A percentile compares a stretch with the other conserved stretches of the same genome.
Evolutionary conservation across 2,797 vertebrate genomes (phyloP).

Genomic region (Tokudaia tokunoshimensis): DNA sequence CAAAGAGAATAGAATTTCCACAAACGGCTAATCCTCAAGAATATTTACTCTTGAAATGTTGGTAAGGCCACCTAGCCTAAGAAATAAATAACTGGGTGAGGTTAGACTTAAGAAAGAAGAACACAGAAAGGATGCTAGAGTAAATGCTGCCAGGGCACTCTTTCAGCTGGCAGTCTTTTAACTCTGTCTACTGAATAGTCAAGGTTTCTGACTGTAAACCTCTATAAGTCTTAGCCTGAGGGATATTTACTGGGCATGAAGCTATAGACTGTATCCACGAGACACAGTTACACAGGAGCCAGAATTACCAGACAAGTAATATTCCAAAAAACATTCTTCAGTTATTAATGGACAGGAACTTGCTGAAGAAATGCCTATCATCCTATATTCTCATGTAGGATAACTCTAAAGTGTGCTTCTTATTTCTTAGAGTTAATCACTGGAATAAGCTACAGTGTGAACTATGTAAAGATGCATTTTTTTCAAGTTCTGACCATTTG

Average conservation of each 20-base stretch:
- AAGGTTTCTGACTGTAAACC: background rate
- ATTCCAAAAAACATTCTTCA: constrained; percentile 8
- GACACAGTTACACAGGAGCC: background rate
- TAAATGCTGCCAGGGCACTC: too few relatives aligned
- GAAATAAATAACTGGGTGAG: background rate
- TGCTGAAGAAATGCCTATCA: background rate
- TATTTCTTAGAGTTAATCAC: background rate
- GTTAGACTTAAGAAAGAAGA: background rate
- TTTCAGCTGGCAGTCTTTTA: background rate
- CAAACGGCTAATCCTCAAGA: background rate
- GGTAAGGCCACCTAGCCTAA: background rate
- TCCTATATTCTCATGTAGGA: background rate
- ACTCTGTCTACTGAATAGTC: background rate
- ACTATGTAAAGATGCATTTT: background rate
- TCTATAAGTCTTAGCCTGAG: background rate
- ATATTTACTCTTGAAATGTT: constrained; percentile 21
- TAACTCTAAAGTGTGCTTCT: background rate
- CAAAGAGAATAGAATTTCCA: constrained; percentile 31
- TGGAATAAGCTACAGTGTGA: background rate
- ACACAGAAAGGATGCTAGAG: background rate
- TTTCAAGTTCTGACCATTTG: too few relatives aligned
- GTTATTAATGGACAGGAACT: background rate
- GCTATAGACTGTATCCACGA: background rate
- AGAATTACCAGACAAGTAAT: constrained; percentile 12
- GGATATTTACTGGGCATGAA: background rate